Percentiles rank a stretch among this genome's conserved stretches.
phyloP scores from a whole-genome alignment of 2,797 vertebrate species.

The Acrossocheilus fasciatus region DNA sequence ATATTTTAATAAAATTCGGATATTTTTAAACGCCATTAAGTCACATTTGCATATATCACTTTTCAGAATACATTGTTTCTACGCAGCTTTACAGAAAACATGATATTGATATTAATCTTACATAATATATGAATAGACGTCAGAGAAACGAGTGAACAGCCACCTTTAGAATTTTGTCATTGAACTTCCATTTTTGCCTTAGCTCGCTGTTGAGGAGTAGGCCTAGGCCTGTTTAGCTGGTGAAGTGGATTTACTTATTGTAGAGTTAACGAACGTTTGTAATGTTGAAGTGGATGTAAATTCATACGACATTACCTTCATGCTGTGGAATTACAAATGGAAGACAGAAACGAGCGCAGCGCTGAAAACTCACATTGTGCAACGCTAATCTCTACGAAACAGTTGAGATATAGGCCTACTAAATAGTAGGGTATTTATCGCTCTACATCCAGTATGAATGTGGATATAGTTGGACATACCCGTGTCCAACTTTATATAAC shows the following conservation, averaged over 20 bases:
- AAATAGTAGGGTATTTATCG: neutral
- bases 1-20: neutral
- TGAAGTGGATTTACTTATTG: neutral
- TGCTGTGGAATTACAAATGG: neutral
- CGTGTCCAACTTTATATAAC: neutral
- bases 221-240: neutral
- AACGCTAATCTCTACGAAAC: no score
- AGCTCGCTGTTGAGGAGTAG: neutral
- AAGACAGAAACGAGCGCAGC: neutral
- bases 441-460: neutral
- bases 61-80: neutral
- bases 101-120: neutral
- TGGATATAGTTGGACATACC: neutral
- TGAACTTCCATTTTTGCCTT: neutral
- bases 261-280: neutral
- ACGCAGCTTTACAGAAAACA: neutral
- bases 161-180: neutral
- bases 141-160: neutral
- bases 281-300: neutral
- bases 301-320: neutral
- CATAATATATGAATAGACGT: neutral
- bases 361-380: neutral
- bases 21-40: neutral
- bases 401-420: neutral
- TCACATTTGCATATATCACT: neutral